Conservation (phyloP, 1,140 invertebrate genomes). For the Camponotus vicinus region DNA sequence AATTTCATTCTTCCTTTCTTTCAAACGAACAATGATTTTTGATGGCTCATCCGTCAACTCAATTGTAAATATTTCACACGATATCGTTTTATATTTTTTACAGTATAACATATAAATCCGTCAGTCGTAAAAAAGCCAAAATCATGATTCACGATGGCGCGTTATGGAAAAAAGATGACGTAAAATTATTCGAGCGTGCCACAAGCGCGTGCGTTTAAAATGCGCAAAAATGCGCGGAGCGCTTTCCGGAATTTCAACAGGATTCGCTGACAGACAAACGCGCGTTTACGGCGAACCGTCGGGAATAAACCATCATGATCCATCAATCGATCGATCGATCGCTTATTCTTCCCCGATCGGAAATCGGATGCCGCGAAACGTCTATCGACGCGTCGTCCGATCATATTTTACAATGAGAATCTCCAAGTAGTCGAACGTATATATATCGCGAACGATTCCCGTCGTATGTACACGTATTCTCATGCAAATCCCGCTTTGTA, state of each 20-base stretch:
- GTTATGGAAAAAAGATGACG: constrained; percentile 17
- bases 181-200: constrained; percentile 13
- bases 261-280: neutral
- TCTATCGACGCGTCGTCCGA: neutral
- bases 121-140: constrained; percentile 17
- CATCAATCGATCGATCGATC: constrained; percentile 15
- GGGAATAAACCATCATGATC: constrained; percentile 15
- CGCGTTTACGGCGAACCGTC: neutral
- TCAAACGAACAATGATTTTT: constrained; percentile 1
- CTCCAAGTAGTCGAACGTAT: constrained; percentile 11
- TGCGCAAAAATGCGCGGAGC: neutral
- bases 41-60: neutral
- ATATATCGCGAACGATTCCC: neutral
- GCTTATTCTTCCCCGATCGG: neutral
- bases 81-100: constrained; percentile 9
- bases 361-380: constrained; percentile 15
- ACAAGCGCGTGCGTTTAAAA: constrained; percentile 5
- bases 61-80: neutral
- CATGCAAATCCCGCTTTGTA: constrained; percentile 52
- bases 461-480: constrained; percentile 42
- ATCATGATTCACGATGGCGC: neutral
- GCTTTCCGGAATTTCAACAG: constrained; percentile 22
- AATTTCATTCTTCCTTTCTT: constrained; percentile 6
- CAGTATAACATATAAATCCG: constrained; percentile 10
- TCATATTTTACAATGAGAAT: constrained; percentile 24